A percentile compares a stretch with the other conserved stretches of the same genome.
These are phyloP conservation scores for Athene cunicularia DNA, from an alignment of 2,113 vertebrate genomes.

Conservation along the genomic window DNA sequence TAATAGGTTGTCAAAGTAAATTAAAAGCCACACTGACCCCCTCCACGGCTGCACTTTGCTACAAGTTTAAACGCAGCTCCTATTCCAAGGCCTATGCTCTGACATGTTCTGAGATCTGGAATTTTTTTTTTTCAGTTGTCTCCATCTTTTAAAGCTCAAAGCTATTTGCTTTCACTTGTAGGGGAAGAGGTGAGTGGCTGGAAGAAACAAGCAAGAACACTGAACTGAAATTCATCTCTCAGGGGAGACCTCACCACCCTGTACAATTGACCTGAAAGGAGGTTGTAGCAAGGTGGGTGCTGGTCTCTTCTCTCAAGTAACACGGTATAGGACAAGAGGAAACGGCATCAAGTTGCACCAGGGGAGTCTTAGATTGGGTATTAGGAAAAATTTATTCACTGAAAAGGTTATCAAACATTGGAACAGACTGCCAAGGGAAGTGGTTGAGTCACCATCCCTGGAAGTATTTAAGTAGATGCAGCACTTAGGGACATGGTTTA, in stretches of 20 bases:
- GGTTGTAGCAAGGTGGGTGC: no score
- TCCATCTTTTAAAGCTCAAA: not conserved
- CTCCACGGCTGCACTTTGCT: not conserved
- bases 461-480: not conserved
- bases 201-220: not conserved
- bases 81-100: not conserved
- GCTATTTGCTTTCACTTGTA: not conserved
- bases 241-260: not conserved
- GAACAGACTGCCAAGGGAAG: not conserved
- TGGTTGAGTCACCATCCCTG: not conserved
- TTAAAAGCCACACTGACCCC: not conserved
- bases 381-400: no score
- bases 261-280: not conserved
- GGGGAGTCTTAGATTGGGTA: no score
- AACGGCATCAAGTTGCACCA: no score
- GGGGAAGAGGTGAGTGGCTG: not conserved
- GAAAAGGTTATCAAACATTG: not conserved
- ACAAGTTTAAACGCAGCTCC: accelerated
- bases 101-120: not conserved
- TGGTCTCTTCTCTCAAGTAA: no score
- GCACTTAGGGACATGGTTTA: no score
- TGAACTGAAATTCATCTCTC: not conserved
- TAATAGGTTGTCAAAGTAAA: not conserved
- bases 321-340: no score
- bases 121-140: not conserved